Evolutionary conservation across 2,888 invertebrate species (phyloP).

Genomic region (Serripes groenlandicus): DNA sequence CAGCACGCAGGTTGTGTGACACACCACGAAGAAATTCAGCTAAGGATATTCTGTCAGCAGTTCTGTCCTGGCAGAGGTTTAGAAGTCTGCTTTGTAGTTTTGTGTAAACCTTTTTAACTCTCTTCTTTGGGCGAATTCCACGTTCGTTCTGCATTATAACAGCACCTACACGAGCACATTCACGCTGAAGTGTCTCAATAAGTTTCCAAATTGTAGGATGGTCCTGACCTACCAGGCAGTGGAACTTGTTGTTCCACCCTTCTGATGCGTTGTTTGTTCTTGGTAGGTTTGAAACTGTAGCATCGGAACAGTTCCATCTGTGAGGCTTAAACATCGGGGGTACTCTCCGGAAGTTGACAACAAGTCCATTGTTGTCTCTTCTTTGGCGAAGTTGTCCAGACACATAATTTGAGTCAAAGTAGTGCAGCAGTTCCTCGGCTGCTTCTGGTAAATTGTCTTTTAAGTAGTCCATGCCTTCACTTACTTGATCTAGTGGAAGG

Average conservation of each 20-base stretch:
- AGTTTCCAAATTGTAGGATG: slow-evolving; percentile 23
- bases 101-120: slow-evolving; percentile 19
- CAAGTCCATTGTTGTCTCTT: slow-evolving; percentile 5
- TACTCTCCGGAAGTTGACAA: slow-evolving; percentile 5
- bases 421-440: slow-evolving; percentile 17
- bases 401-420: slow-evolving; percentile 26
- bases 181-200: slow-evolving; percentile 4
- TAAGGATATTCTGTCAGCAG: neutral
- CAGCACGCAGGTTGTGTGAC: slow-evolving; percentile 14
- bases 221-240: slow-evolving; percentile 13
- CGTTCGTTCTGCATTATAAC: slow-evolving; percentile 15
- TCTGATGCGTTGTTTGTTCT: slow-evolving; percentile 18
- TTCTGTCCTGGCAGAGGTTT: slow-evolving; percentile 22
- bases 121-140: slow-evolving; percentile 18
- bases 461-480: slow-evolving; percentile 11
- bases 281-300: slow-evolving; percentile 6
- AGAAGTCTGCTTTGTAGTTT: slow-evolving; percentile 16
- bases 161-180: slow-evolving; percentile 18
- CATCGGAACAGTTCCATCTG: slow-evolving; percentile 10
- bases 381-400: slow-evolving; percentile 12
- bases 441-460: slow-evolving; percentile 9
- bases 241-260: slow-evolving; percentile 24
- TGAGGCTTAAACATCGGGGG: slow-evolving; percentile 15
- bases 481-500: slow-evolving; percentile 20
- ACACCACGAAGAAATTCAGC: slow-evolving; percentile 16